Evolutionary conservation across 2,888 invertebrate genomes (phyloP).

Genomic region (Pelosia muscerda): DNA sequence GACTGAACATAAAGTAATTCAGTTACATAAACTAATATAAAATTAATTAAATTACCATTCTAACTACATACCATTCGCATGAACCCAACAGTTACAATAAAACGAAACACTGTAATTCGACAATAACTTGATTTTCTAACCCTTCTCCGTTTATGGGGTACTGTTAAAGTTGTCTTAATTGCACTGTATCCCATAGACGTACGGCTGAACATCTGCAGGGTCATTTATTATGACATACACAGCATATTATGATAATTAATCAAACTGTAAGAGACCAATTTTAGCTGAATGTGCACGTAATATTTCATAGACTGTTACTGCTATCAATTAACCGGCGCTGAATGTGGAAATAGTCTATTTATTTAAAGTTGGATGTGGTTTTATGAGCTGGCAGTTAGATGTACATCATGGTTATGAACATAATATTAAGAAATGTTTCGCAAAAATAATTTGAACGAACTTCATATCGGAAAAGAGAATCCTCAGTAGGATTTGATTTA

Average conservation of each 20-base stretch:
- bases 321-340: background rate
- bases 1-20: constrained; percentile 9
- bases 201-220: constrained; percentile 13
- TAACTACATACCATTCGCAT: constrained; percentile 21
- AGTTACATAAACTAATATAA: constrained; percentile 9
- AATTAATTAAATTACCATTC: constrained; percentile 17
- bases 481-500: no score
- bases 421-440: no score
- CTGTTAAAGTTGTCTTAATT: constrained; percentile 54
- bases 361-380: background rate
- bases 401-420: background rate
- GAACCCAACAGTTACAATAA: constrained; percentile 32
- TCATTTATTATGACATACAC: constrained; percentile 16
- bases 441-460: no score
- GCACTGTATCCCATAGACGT: constrained; percentile 18
- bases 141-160: constrained; percentile 51
- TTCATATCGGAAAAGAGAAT: no score
- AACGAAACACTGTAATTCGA: constrained; percentile 43
- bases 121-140: constrained; percentile 61
- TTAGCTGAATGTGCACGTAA: background rate
- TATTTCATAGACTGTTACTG: constrained; percentile 9
- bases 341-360: background rate
- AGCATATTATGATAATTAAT: constrained; percentile 12
- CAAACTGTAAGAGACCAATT: constrained; percentile 5
- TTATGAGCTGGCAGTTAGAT: background rate